Evolutionary conservation across 2,797 vertebrate species (phyloP), one percentile per base, ranked within the genome.

Genomic region (Rhyacichthys aspro): DNA sequence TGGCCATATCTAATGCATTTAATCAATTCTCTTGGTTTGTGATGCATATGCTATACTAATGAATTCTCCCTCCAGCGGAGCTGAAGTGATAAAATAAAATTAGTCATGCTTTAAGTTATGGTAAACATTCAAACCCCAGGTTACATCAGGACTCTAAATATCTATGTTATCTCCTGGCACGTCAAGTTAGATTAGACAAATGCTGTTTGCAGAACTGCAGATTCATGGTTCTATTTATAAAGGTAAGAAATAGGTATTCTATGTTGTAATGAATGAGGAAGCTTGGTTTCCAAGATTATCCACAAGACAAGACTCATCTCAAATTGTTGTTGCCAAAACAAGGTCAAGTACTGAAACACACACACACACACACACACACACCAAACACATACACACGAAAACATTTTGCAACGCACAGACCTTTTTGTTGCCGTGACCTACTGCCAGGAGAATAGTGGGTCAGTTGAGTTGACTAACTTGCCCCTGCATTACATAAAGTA

Each of bases 401-500:
- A 64, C 58, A 59, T 36, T 57, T 63, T 42, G 32, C 55, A 54
- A 76, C 39, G 65, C 12, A 23, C 52, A 61, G 48, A 58, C 45
- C 69, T 67, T 54, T 38, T 49, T 52, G 55, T 72, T 70, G 38
- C 56, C 57, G 55, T 59, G 45, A 46, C 60, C 65, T 59, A 43
- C 49, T 75, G 56, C 64, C 59, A 46, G 63, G 43, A 37, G 63
- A 70, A 78, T 77, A 72, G 59, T 78, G 65, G 86, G 85, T 90
- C 89, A 86, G 74, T 81, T 80, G 73, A 72, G 78, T 82, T 88
- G 60, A 85, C 64, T 76, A 80, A 70, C 38, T 62, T 52, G 41
- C 42, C 47, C 59, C 39, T 38, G 43, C 52, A 66, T 59, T 49
- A 12, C 11, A n/a, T 33, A 32, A 59, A 57, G 43, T 28, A 11